Evolutionary conservation across 2,797 vertebrate genomes (phyloP).

Genomic region (Clarias laeviceps): DNA sequence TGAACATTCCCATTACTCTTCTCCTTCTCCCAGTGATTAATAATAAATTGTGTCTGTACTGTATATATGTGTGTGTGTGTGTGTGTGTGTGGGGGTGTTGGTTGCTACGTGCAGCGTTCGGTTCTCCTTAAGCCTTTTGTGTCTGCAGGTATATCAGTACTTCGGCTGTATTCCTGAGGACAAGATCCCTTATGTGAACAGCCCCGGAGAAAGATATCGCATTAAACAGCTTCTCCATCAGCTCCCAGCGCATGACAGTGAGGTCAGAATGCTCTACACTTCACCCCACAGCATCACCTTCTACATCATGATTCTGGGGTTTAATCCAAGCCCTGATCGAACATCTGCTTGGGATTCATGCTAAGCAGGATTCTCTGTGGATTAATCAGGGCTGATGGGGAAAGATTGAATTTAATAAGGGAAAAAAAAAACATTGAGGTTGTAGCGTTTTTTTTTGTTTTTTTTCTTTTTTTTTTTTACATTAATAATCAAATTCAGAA

Average conservation of each 20-base stretch:
- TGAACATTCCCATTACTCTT: conserved; percentile 26
- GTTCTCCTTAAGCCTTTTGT: conserved; percentile 35
- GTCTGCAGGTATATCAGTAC: conserved; percentile 92
- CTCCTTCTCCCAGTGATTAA: neutral
- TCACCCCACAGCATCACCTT: neutral
- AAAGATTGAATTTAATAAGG: neutral
- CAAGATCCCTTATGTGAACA: conserved; percentile 96
- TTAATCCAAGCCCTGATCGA: neutral
- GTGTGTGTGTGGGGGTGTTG: neutral
- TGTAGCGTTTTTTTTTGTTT: neutral
- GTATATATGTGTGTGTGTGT: neutral
- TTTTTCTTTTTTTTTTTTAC: neutral
- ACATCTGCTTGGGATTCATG: conserved; percentile 7
- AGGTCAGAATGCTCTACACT: conserved; percentile 76
- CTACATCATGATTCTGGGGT: neutral
- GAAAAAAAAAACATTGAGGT: neutral
- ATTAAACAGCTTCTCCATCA: conserved; percentile 98
- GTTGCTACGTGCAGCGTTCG: neutral
- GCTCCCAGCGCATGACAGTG: conserved; percentile 96
- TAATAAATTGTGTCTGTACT: neutral
- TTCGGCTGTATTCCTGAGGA: conserved; percentile 98
- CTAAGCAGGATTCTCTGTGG: conserved; percentile 1
- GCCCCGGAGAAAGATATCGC: conserved; percentile 90
- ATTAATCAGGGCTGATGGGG: neutral
- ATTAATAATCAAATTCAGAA: neutral